A percentile compares a stretch with the other conserved stretches of the same genome.
Conservation (phyloP, 1,140 invertebrate species). For the Nasonia vitripennis region DNA sequence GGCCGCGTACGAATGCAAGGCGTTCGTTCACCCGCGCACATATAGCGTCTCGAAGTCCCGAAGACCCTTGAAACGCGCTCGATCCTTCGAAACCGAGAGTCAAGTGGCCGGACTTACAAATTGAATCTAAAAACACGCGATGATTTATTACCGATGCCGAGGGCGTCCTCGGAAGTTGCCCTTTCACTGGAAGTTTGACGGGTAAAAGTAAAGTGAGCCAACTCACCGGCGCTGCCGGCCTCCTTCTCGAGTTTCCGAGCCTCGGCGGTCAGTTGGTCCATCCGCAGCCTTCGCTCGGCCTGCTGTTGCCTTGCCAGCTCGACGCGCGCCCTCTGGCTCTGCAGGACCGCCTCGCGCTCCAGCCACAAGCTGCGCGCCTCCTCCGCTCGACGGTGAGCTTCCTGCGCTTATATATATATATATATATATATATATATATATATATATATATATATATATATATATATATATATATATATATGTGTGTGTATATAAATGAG, state of each 20-base stretch:
- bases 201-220: not conserved
- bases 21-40: not conserved
- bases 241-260: slow-evolving; percentile 40
- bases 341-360: slow-evolving; percentile 57
- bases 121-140: not conserved
- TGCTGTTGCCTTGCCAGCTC: slow-evolving; percentile 56
- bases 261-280: slow-evolving; percentile 55
- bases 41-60: not conserved
- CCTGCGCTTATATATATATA: slow-evolving; percentile 11
- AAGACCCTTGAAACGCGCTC: not conserved
- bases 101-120: not conserved
- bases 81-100: not conserved
- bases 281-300: slow-evolving; percentile 53
- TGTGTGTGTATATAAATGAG: no score
- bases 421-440: no score
- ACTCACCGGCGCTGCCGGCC: not conserved
- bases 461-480: no score
- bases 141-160: not conserved
- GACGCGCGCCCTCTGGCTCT: slow-evolving; percentile 54
- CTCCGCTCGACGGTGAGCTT: slow-evolving; percentile 56
- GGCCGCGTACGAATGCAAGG: no score
- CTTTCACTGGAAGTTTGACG: no score
- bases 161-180: not conserved
- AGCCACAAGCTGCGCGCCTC: slow-evolving; percentile 59
- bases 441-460: no score